Conservation (phyloP, 2,888 invertebrate species). For the Epirrhoe alternata region DNA sequence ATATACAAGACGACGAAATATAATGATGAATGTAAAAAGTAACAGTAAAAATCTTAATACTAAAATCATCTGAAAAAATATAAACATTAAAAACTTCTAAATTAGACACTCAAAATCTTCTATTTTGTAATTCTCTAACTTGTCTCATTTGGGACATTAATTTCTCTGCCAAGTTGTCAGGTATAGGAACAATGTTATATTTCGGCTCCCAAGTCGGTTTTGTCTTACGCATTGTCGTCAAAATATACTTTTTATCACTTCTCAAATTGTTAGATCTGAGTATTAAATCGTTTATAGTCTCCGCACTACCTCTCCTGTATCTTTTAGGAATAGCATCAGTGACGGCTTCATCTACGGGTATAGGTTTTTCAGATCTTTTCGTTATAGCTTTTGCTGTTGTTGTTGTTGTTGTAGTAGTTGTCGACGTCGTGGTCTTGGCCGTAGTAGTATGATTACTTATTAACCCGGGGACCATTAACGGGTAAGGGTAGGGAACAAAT, state of each 20-base stretch:
- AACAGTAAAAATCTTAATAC: background rate
- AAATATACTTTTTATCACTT: constrained; percentile 50
- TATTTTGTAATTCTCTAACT: constrained; percentile 46
- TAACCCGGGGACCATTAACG: constrained; percentile 44
- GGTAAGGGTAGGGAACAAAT: constrained; percentile 57
- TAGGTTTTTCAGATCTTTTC: no score
- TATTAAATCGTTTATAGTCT: constrained; percentile 9
- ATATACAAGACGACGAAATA: no score
- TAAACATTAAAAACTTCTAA: background rate
- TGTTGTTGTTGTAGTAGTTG: constrained; percentile 10
- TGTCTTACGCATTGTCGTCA: constrained; percentile 55
- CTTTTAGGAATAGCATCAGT: background rate
- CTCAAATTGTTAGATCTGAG: constrained; percentile 29
- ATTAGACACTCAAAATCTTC: constrained; percentile 11
- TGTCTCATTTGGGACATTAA: constrained; percentile 57
- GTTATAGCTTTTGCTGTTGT: constrained; percentile 5
- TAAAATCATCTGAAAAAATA: background rate
- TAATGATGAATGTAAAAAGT: no score
- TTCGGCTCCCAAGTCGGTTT: constrained; percentile 62
- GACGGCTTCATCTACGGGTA: background rate
- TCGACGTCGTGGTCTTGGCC: constrained; percentile 9
- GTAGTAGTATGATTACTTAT: constrained; percentile 15
- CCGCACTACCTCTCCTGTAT: constrained; percentile 1
- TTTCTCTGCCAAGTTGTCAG: constrained; percentile 62
- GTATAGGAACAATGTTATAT: constrained; percentile 68